Evolutionary conservation across 1,140 invertebrate species (phyloP).

Genomic region (Agrilus planipennis): DNA sequence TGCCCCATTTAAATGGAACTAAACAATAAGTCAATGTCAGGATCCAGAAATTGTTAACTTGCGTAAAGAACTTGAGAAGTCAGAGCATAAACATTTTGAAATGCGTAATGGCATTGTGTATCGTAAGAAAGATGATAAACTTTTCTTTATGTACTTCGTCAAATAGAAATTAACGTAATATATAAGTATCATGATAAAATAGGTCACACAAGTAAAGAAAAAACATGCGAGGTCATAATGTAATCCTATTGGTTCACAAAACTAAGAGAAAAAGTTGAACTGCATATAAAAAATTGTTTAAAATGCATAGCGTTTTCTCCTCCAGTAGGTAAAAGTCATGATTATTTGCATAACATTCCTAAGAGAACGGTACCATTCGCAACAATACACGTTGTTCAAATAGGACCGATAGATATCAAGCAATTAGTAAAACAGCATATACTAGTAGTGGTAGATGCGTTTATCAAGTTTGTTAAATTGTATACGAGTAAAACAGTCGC

Average conservation of each 20-base stretch:
- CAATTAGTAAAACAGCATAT: constrained; percentile 12
- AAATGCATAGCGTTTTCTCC: constrained; percentile 23
- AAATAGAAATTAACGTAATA: constrained; percentile 10
- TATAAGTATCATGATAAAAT: constrained; percentile 9
- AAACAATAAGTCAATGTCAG: constrained; percentile 5
- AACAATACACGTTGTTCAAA: constrained; percentile 20
- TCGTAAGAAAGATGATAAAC: constrained; percentile 5
- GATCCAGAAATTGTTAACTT: constrained; percentile 5
- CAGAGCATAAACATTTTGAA: constrained; percentile 7
- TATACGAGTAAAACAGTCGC: constrained; percentile 11
- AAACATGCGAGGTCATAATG: constrained; percentile 5
- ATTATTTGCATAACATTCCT: constrained; percentile 15
- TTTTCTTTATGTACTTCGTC: constrained; percentile 11
- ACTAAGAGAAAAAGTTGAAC: constrained; percentile 20
- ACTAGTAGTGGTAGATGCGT: constrained; percentile 14
- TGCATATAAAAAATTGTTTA: constrained; percentile 18
- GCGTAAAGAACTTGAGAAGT: neutral
- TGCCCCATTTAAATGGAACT: constrained; percentile 7
- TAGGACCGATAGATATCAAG: constrained; percentile 13
- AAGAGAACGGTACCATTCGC: constrained; percentile 18
- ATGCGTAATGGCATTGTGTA: constrained; percentile 11
- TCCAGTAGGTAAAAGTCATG: constrained; percentile 16
- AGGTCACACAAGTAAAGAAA: constrained; percentile 4
- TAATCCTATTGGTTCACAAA: constrained; percentile 19
- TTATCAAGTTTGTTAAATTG: constrained; percentile 17